Evolutionary conservation across 2,888 invertebrate genomes (phyloP).

Genomic region (Automeris io): DNA sequence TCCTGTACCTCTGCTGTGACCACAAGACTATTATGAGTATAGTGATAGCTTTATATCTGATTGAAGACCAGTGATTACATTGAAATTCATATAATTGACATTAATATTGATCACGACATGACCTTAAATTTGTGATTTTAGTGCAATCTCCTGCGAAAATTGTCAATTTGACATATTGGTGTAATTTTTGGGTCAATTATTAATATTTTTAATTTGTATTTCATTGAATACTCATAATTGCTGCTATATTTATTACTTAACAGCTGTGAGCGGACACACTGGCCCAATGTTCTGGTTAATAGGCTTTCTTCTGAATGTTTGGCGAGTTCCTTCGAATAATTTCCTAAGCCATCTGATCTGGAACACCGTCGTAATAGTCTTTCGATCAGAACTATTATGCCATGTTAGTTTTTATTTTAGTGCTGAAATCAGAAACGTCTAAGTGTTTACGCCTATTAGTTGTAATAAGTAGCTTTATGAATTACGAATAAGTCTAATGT

Average conservation of each 20-base stretch:
- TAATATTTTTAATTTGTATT: no score
- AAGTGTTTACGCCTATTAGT: constrained; percentile 44
- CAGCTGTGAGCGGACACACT: constrained; percentile 31
- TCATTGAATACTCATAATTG: constrained; percentile 36
- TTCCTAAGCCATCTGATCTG: no score
- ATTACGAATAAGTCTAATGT: constrained; percentile 41
- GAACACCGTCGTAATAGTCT: constrained; percentile 23
- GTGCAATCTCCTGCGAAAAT: constrained; percentile 53
- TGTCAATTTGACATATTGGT: constrained; percentile 19
- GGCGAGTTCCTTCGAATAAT: constrained; percentile 2
- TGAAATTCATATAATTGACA: constrained; percentile 11
- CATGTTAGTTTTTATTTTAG: constrained; percentile 25
- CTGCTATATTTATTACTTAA: constrained; percentile 27
- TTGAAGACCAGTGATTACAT: constrained; percentile 16
- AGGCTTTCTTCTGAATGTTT: constrained; percentile 28
- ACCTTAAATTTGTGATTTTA: constrained; percentile 43
- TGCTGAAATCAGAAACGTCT: constrained; percentile 27
- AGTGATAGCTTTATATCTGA: constrained; percentile 39
- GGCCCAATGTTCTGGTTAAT: constrained; percentile 23
- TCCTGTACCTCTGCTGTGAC: constrained; percentile 73
- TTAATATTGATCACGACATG: constrained; percentile 7
- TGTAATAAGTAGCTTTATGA: constrained; percentile 27
- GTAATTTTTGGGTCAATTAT: constrained; percentile 16
- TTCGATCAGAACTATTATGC: constrained; percentile 22
- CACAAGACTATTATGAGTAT: constrained; percentile 49